These are phyloP conservation scores for Neosilurus mollespiculum DNA, from an alignment of 2,797 vertebrate species.

Conservation along the genomic window DNA sequence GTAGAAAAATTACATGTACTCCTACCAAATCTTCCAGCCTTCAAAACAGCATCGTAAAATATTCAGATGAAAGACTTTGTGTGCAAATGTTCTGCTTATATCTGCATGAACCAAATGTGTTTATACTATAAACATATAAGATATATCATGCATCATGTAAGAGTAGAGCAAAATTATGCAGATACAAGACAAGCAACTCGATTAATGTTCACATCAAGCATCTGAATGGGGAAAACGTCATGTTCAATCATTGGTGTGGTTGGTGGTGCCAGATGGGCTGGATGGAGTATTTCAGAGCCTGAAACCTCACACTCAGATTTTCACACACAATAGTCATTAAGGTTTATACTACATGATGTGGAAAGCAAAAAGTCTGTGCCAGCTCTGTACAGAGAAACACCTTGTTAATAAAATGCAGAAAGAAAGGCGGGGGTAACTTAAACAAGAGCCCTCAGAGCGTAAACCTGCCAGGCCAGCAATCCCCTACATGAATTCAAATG, in stretches of 20 bases:
- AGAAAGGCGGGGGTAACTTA: neutral
- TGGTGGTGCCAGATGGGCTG: neutral
- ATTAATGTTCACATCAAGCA: neutral
- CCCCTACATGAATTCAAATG: too few relatives aligned
- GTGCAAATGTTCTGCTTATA: neutral
- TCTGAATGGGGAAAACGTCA: neutral
- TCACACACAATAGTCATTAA: neutral
- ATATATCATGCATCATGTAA: neutral
- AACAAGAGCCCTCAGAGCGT: too few relatives aligned
- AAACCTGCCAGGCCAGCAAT: too few relatives aligned
- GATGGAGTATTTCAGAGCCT: neutral
- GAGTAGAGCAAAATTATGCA: neutral
- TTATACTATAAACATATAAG: neutral
- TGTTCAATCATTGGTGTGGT: neutral
- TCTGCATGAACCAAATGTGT: neutral
- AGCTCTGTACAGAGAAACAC: neutral
- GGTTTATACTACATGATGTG: neutral
- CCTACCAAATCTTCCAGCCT: constrained; percentile 38
- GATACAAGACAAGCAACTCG: too few relatives aligned
- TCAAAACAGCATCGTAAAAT: constrained; percentile 43
- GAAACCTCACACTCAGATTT: neutral
- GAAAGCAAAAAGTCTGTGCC: neutral
- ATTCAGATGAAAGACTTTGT: constrained; percentile 3
- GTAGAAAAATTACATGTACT: neutral
- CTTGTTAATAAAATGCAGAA: neutral